Conservation (phyloP, 2,113 vertebrate genomes). For the Channa maculata region DNA sequence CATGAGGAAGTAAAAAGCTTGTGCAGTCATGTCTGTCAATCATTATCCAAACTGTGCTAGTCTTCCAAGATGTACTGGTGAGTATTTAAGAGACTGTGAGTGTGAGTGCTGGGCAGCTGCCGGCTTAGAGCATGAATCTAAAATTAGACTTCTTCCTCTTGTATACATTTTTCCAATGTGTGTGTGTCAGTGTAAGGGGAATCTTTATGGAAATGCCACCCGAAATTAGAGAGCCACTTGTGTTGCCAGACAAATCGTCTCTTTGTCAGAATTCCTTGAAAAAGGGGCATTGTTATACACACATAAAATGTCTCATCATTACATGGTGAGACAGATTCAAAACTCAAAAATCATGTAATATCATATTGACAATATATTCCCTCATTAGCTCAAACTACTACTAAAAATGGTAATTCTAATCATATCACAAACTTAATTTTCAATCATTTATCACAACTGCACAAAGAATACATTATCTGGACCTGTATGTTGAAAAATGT, state of each 20-base stretch:
- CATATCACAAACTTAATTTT: too few relatives aligned
- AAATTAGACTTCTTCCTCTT: constrained; percentile 74
- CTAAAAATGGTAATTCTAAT: too few relatives aligned
- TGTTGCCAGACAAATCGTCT: constrained; percentile 61
- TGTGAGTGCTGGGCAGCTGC: constrained; percentile 73
- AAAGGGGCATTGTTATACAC: constrained; percentile 41
- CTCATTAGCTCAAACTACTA: not conserved
- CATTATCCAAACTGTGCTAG: constrained; percentile 55
- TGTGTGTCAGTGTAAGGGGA: constrained; percentile 59
- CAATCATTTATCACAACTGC: not conserved
- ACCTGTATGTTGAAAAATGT: constrained; percentile 10
- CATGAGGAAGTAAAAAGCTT: constrained; percentile 40
- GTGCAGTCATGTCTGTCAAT: constrained; percentile 70
- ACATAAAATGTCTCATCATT: constrained; percentile 41
- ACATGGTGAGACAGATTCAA: not conserved
- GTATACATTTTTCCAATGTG: constrained; percentile 64
- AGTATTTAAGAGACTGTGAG: constrained; percentile 49
- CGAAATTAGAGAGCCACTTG: constrained; percentile 77
- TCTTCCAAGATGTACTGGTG: constrained; percentile 53
- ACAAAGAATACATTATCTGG: not conserved
- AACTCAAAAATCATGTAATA: not conserved
- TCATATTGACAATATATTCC: too few relatives aligned
- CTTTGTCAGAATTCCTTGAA: constrained; percentile 51
- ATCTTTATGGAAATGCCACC: constrained; percentile 77
- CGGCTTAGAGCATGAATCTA: constrained; percentile 64